Evolutionary conservation across 2,888 invertebrate genomes (phyloP).

Genomic region (Balanococcus diminutus): DNA sequence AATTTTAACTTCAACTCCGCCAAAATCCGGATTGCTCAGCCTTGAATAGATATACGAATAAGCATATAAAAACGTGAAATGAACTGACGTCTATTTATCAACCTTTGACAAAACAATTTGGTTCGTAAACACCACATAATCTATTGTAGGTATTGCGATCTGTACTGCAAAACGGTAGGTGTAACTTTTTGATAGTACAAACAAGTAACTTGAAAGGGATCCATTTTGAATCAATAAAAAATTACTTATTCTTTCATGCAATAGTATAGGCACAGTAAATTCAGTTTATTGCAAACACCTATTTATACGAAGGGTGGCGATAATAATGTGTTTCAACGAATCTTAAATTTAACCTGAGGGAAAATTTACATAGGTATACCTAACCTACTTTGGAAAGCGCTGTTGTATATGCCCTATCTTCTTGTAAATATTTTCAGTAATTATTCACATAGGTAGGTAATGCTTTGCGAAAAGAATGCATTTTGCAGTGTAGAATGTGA

Average conservation of each 20-base stretch:
- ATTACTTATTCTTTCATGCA: background rate
- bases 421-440: too few species aligned
- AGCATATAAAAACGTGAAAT: background rate
- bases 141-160: background rate
- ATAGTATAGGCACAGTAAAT: too few species aligned
- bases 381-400: too few species aligned
- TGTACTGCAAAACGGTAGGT: background rate
- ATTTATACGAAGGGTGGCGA: too few species aligned
- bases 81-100: background rate
- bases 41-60: too few species aligned
- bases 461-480: background rate
- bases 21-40: background rate
- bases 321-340: too few species aligned
- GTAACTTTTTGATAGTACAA: background rate
- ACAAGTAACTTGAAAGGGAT: too few species aligned
- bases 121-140: background rate
- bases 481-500: background rate
- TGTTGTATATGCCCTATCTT: too few species aligned
- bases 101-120: background rate
- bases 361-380: too few species aligned
- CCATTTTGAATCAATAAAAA: background rate
- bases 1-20: background rate
- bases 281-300: too few species aligned
- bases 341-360: too few species aligned
- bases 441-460: background rate